Percentiles rank a stretch among this genome's conserved stretches.
Evolutionary conservation across 2,797 vertebrate species (phyloP).

Genomic region (Periophthalmus magnuspinnatus): DNA sequence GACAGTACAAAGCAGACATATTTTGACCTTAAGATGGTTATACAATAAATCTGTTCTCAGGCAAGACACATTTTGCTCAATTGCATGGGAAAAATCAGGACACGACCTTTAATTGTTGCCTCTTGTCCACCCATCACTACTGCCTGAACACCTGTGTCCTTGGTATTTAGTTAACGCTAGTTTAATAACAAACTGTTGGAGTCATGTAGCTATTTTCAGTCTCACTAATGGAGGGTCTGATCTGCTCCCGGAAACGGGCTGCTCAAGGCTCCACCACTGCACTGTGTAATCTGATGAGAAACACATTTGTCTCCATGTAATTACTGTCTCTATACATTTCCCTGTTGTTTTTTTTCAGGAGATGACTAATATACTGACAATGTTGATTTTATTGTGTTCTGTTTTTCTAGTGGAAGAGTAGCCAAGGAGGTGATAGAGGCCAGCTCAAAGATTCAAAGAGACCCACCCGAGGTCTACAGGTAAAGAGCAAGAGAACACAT

Average conservation of each 20-base stretch:
- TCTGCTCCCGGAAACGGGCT: constrained; percentile 11
- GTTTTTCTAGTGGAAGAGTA: constrained; percentile 85
- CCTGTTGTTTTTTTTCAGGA: background rate
- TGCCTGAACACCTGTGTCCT: constrained; percentile 36
- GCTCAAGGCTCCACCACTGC: constrained; percentile 11
- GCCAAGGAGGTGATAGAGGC: constrained; percentile 98
- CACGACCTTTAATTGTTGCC: too few relatives aligned
- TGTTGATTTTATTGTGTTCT: constrained; percentile 6
- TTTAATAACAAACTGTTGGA: constrained; percentile 24
- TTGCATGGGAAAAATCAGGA: too few relatives aligned
- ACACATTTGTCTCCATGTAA: background rate
- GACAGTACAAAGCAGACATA: too few relatives aligned
- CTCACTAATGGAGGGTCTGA: constrained; percentile 36
- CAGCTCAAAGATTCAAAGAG: constrained; percentile 95
- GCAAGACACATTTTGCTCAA: too few relatives aligned
- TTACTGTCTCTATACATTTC: background rate
- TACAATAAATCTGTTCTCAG: too few relatives aligned
- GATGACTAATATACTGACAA: background rate
- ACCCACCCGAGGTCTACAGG: constrained; percentile 91
- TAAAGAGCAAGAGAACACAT: constrained; percentile 35
- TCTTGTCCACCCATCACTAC: background rate
- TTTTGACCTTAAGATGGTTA: too few relatives aligned
- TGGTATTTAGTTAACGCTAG: constrained; percentile 33
- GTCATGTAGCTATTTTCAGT: constrained; percentile 25
- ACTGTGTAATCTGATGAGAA: constrained; percentile 9